Evolutionary conservation across 2,113 vertebrate genomes (phyloP), one percentile per base, ranked within the genome.

Genomic region (Centrocercus urophasianus): DNA sequence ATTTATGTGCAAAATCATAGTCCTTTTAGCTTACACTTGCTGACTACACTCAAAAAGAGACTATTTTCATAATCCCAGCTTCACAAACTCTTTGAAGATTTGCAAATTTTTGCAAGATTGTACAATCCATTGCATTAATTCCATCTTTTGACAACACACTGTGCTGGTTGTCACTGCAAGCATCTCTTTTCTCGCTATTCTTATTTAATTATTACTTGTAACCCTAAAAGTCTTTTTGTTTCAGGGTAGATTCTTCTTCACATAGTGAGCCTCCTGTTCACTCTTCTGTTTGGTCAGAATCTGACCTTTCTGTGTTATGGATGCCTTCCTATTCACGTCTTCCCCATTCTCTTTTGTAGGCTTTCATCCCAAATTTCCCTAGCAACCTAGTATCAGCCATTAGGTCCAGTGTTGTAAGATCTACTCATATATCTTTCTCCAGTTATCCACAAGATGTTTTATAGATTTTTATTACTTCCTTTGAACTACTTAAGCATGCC

Each of bases 51-150:
- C 86, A 80, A 80, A 88, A 69, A 77, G 73, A 90, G 88, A 32
- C 67, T 88, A 83, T 93, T 93, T 91, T 86, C 42, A 67, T 96
- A 95, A 94, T 94, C 79, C 50, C 42, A 64, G 54, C 42, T 90
- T 96, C 86, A 83, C 34, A 74, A 1, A 67, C 45, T 83, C 82
- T 94, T 92, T 86, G 52, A 90, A 69, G 83, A 95, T 94, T 94
- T 94, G 42, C 36, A 74, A 36, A 83, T 36, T 89, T 45, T 74
- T 70, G 36, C 45, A 95, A 80, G 56, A 83, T 10, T 89, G 30
- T 64, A 80, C 50, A 93, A 86, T 64, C 32, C 27, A 63, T 70
- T 85, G n/a, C 63, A 36, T 76, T 91, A 85, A 36, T 76, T 80
- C 75, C 30, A 56, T 88, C 32, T 83, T 66, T 48, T 94, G 28